These are phyloP conservation scores for Cuniculus paca DNA, from an alignment of 2,797 vertebrate species.

Conservation along the genomic window DNA sequence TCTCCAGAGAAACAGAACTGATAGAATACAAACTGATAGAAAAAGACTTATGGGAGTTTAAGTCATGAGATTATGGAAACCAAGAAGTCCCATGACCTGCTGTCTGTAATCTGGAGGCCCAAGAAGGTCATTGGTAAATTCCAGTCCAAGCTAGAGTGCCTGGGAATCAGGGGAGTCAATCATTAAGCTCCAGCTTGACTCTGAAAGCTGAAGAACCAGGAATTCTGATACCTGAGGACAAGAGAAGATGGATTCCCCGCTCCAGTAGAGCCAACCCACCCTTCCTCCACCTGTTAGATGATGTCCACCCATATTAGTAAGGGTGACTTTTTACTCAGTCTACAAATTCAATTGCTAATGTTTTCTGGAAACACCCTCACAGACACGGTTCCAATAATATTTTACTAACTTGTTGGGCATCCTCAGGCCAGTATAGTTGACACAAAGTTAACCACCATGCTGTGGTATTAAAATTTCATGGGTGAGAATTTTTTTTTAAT, in stretches of 20 bases:
- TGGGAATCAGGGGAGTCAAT: background rate
- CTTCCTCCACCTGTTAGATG: background rate
- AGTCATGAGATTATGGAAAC: background rate
- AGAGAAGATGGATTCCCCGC: background rate
- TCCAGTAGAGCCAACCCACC: background rate
- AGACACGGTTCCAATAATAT: background rate
- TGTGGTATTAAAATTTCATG: background rate
- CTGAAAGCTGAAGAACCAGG: background rate
- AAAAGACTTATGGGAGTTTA: background rate
- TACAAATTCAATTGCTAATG: background rate
- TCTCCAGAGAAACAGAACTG: background rate
- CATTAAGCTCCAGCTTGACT: background rate
- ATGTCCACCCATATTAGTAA: too few species aligned
- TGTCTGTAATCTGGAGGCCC: background rate
- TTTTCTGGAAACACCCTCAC: background rate
- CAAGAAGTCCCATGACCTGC: background rate
- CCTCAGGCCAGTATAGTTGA: background rate
- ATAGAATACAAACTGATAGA: background rate
- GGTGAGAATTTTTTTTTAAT: background rate
- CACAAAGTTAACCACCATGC: background rate
- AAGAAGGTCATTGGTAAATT: background rate
- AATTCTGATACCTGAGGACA: background rate
- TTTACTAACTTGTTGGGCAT: background rate
- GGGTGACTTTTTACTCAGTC: background rate
- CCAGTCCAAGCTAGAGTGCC: background rate